phyloP scores from a whole-genome alignment of 2,888 invertebrate genomes.

The Sphecodes monilicornis region DNA sequence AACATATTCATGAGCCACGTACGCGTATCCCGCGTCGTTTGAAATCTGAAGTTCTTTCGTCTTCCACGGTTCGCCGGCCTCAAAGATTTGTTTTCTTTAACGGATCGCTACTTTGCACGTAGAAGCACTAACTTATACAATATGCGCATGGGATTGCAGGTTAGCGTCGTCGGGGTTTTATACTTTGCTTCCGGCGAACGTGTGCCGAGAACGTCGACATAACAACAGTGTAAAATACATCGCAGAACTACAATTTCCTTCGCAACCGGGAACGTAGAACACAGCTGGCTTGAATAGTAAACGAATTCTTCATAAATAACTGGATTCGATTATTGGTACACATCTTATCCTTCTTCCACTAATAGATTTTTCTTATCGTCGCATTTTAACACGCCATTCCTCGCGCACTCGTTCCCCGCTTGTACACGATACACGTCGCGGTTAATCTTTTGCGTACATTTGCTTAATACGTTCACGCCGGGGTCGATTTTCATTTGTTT shows the following conservation, averaged over 20 bases:
- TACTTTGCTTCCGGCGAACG: slow-evolving; percentile 31
- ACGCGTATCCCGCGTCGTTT: not conserved
- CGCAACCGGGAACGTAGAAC: not conserved
- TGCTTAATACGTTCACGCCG: too few relatives aligned
- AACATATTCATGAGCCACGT: not conserved
- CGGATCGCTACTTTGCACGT: slow-evolving; percentile 47
- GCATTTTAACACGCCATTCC: not conserved
- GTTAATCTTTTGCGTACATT: too few relatives aligned
- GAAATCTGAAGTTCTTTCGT: slow-evolving; percentile 13
- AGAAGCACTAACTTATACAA: slow-evolving; percentile 44
- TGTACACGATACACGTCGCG: too few relatives aligned
- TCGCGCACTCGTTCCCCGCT: too few relatives aligned
- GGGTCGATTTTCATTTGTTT: too few relatives aligned
- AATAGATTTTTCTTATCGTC: not conserved
- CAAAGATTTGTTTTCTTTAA: slow-evolving; percentile 51
- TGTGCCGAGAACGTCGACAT: slow-evolving; percentile 46
- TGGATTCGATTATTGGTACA: not conserved
- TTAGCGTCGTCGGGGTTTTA: slow-evolving; percentile 36
- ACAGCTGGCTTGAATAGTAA: not conserved
- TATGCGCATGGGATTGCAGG: slow-evolving; percentile 44
- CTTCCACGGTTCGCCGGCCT: not conserved
- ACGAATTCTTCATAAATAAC: slow-evolving; percentile 14
- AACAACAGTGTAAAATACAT: not conserved
- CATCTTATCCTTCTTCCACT: not conserved
- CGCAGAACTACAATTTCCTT: not conserved